Evolutionary conservation across 2,888 invertebrate species (phyloP).

Genomic region (Gryllus longicercus): DNA sequence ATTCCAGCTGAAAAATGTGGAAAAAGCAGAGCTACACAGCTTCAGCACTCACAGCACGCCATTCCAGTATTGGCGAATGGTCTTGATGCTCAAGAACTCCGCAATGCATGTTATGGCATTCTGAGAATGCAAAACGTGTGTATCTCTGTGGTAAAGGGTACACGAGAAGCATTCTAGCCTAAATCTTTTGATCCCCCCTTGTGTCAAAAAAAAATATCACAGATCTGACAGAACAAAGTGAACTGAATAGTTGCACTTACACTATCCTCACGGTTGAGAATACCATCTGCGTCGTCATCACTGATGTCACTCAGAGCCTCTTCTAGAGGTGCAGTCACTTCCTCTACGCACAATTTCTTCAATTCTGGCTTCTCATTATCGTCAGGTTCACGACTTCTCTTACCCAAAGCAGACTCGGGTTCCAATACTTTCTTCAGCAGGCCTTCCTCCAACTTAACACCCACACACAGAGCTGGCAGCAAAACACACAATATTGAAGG

Average conservation of each 20-base stretch:
- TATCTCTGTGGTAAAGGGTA: no score
- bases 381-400: slow-evolving; percentile 43
- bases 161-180: no score
- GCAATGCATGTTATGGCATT: no score
- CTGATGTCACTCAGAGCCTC: slow-evolving; percentile 80
- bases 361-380: slow-evolving; percentile 47
- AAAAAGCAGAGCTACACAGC: no score
- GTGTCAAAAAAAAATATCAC: background rate
- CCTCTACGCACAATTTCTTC: slow-evolving; percentile 52
- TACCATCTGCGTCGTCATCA: slow-evolving; percentile 79
- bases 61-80: no score
- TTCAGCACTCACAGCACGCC: no score
- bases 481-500: no score
- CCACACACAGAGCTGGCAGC: background rate
- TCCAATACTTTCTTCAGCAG: slow-evolving; percentile 48
- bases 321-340: slow-evolving; percentile 42
- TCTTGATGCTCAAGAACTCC: no score
- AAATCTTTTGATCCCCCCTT: no score
- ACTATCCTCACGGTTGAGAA: slow-evolving; percentile 71
- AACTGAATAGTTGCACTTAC: slow-evolving; percentile 40
- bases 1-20: no score
- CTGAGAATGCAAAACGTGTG: no score
- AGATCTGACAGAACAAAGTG: background rate
- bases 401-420: slow-evolving; percentile 41
- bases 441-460: slow-evolving; percentile 43